Base-by-base conservation (phyloP, 1,140 invertebrate genomes). In the Dolichoris vasculosae region DNA sequence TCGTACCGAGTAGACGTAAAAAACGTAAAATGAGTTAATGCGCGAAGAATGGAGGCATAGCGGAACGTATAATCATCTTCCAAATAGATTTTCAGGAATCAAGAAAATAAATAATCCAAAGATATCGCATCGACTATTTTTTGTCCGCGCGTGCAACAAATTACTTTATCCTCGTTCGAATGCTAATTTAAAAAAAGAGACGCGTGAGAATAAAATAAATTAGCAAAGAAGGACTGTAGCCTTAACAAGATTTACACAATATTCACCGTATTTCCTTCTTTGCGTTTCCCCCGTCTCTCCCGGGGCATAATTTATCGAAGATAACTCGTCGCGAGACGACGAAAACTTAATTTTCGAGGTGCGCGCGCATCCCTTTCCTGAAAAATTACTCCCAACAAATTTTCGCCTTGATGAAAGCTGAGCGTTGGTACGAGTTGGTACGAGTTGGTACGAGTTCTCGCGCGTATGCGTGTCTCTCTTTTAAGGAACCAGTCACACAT, bases 391-490 rank as follows among this genome's bases (percentile, higher is more conserved):
- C 79, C 86, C 87, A 89, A 87, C 87, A 89, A 90, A 87, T 88
- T 88, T 89, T 88, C 88, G 71, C 87, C 87, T 75, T 81, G 88
- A 89, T 88, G 88, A 88, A 89, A 89, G 87, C 67, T 55, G 2
- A 17, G 40, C 38, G 23, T 73, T n/a, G n/a, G n/a, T n/a, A n/a
- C n/a, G n/a, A n/a, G n/a, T n/a, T n/a, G n/a, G n/a, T n/a, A n/a
- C n/a, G n/a, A n/a, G n/a, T n/a, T n/a, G n/a, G n/a, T n/a, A n/a
- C n/a, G n/a, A n/a, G n/a, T n/a, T 73, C 38, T 26, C 48, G 35
- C 35, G 48, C 26, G 63, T 32, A 4, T 23, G 26, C n/a, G 73
- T 43, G 69, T n/a, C 69, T 73, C 40, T 73, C 69, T 43, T 73
- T 73, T 73, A 51, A 67, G 67, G 83, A 78, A 67, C 73, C 83